phyloP scores from a whole-genome alignment of 2,888 invertebrate genomes.

The Podotricha telesiphe region DNA sequence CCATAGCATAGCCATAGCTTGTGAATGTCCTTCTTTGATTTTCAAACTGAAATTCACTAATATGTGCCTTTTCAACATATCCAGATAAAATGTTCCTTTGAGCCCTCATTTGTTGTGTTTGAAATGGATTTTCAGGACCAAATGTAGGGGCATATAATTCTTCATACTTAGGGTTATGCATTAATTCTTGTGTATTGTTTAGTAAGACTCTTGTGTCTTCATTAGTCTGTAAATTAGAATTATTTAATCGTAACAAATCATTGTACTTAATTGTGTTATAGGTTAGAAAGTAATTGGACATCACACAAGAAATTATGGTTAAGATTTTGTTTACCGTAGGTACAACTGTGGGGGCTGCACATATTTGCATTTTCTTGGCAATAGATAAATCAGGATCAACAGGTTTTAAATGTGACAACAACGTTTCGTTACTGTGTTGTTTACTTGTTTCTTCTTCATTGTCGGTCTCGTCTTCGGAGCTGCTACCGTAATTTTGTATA shows the following conservation, averaged over 20 bases:
- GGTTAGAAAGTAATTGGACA: not conserved
- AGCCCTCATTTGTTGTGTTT: constrained; percentile 94
- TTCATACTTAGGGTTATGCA: constrained; percentile 96
- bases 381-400: constrained; percentile 84
- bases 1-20: constrained; percentile 97
- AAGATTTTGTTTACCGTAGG: constrained; percentile 85
- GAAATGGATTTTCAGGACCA: constrained; percentile 97
- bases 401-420: constrained; percentile 82
- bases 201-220: constrained; percentile 88
- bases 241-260: constrained; percentile 25
- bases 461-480: constrained; percentile 87
- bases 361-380: constrained; percentile 86
- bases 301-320: not conserved
- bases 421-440: constrained; percentile 68
- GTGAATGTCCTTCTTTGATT: constrained; percentile 97
- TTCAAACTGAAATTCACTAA: constrained; percentile 98
- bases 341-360: constrained; percentile 92
- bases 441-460: constrained; percentile 63
- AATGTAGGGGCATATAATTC: constrained; percentile 95
- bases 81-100: constrained; percentile 96
- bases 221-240: constrained; percentile 83
- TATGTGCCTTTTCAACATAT: constrained; percentile 96
- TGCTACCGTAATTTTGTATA: constrained; percentile 89
- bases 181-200: constrained; percentile 92
- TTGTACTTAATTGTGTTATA: not conserved